Evolutionary conservation across 1,140 invertebrate genomes (phyloP).

Genomic region (Trypoxylus dichotomus): DNA sequence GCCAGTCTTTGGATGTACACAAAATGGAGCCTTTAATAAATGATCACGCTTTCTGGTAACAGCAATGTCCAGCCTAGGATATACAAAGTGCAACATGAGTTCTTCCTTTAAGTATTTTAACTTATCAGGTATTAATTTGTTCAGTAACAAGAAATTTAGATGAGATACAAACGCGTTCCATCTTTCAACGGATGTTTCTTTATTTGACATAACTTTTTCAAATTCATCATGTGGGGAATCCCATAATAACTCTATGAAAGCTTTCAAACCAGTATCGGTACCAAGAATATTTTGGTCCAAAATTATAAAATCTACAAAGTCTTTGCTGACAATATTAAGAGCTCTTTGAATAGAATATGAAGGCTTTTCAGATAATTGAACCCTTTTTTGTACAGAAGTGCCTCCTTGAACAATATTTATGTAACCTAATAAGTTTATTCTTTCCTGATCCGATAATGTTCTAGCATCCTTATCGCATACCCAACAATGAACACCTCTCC

Average conservation of each 20-base stretch:
- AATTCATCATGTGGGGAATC: slow-evolving; percentile 63
- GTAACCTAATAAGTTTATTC: slow-evolving; percentile 85
- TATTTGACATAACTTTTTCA: slow-evolving; percentile 55
- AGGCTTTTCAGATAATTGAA: slow-evolving; percentile 68
- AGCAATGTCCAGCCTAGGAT: slow-evolving; percentile 94
- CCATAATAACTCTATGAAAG: slow-evolving; percentile 73
- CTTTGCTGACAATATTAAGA: slow-evolving; percentile 66
- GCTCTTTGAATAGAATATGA: slow-evolving; percentile 81
- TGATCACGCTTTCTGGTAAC: slow-evolving; percentile 96
- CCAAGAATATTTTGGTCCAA: slow-evolving; percentile 79
- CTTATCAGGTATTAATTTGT: slow-evolving; percentile 42
- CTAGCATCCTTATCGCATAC: slow-evolving; percentile 87
- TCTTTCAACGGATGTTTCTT: slow-evolving; percentile 58
- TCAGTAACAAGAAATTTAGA: slow-evolving; percentile 52
- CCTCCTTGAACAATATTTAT: slow-evolving; percentile 79
- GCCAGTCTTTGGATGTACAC: slow-evolving; percentile 97
- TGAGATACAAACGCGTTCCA: slow-evolving; percentile 65
- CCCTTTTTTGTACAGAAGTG: slow-evolving; percentile 77
- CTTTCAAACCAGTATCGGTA: slow-evolving; percentile 63
- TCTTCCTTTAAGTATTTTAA: slow-evolving; percentile 67
- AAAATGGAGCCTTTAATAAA: slow-evolving; percentile 96
- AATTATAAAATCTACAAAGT: slow-evolving; percentile 70
- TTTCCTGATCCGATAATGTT: slow-evolving; percentile 65
- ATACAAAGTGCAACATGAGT: slow-evolving; percentile 82
- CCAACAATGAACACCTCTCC: slow-evolving; percentile 97